These are phyloP conservation scores for Ridgeia piscesae DNA, from an alignment of 1,140 invertebrate genomes.

Conservation along the genomic window DNA sequence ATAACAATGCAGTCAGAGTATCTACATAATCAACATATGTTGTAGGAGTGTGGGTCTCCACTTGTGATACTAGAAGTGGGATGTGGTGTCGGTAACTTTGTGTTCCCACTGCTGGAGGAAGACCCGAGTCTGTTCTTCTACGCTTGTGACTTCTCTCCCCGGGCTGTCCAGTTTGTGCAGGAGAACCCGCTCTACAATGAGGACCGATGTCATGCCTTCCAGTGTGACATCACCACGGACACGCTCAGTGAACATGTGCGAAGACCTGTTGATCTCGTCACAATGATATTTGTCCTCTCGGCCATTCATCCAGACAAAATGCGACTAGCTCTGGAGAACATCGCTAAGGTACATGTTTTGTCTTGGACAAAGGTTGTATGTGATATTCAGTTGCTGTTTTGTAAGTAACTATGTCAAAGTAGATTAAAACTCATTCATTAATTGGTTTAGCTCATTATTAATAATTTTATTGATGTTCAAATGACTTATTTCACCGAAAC, in stretches of 20 bases:
- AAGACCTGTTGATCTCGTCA: conserved; percentile 68
- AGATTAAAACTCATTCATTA: neutral
- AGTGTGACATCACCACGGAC: conserved; percentile 61
- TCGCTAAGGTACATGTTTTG: conserved; percentile 60
- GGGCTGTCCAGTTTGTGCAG: conserved; percentile 73
- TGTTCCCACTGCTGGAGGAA: conserved; percentile 88
- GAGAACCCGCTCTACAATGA: conserved; percentile 65
- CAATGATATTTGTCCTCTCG: conserved; percentile 79
- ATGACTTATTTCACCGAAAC: no score
- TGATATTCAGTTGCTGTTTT: no score
- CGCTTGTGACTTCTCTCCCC: conserved; percentile 91
- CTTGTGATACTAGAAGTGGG: conserved; percentile 77
- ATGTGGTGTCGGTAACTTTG: conserved; percentile 95
- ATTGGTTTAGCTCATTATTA: neutral
- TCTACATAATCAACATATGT: no score
- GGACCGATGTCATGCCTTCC: conserved; percentile 73
- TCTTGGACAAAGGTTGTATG: no score
- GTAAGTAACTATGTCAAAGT: neutral
- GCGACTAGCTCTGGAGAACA: conserved; percentile 67
- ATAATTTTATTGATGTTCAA: neutral
- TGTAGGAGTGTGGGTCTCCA: neutral
- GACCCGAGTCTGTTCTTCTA: conserved; percentile 67
- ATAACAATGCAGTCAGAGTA: no score
- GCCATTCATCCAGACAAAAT: conserved; percentile 81
- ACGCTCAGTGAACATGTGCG: conserved; percentile 42